Evolutionary conservation across 2,888 invertebrate genomes (phyloP).

Genomic region (Diaperis boleti): DNA sequence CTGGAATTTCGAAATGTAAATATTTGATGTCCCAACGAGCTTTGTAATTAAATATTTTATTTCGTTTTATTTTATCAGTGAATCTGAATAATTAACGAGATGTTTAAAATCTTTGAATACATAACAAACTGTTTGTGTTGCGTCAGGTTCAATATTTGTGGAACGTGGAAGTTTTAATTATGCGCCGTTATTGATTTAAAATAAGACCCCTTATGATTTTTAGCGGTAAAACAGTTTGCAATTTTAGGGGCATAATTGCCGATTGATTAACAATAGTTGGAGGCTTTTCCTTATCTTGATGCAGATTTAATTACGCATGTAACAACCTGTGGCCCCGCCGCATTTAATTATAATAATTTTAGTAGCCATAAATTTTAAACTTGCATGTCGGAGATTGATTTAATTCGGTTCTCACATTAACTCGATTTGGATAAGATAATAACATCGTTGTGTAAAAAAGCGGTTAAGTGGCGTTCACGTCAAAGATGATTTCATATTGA

Average conservation of each 20-base stretch:
- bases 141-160: conserved; percentile 9
- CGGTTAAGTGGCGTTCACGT: conserved; percentile 15
- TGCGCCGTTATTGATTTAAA: conserved; percentile 3
- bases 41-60: conserved; percentile 6
- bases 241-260: not conserved
- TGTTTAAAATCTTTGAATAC: conserved; percentile 2
- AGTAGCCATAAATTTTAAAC: conserved; percentile 10
- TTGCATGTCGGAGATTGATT: conserved; percentile 12
- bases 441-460: conserved; percentile 6
- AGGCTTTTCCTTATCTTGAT: not conserved
- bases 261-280: conserved; percentile 3
- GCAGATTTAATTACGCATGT: not conserved
- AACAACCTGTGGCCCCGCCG: conserved; percentile 2
- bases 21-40: not conserved
- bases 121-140: not conserved
- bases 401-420: conserved; percentile 20
- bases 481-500: conserved; percentile 11
- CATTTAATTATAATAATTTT: conserved; percentile 15
- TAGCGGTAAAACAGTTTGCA: too few relatives aligned
- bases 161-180: conserved; percentile 10
- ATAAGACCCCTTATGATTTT: too few relatives aligned
- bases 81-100: not conserved
- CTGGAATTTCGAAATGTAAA: not conserved
- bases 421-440: conserved; percentile 23
- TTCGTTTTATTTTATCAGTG: not conserved